Conservation (phyloP, 2,888 invertebrate species). For the Lampropteryx suffumata region DNA sequence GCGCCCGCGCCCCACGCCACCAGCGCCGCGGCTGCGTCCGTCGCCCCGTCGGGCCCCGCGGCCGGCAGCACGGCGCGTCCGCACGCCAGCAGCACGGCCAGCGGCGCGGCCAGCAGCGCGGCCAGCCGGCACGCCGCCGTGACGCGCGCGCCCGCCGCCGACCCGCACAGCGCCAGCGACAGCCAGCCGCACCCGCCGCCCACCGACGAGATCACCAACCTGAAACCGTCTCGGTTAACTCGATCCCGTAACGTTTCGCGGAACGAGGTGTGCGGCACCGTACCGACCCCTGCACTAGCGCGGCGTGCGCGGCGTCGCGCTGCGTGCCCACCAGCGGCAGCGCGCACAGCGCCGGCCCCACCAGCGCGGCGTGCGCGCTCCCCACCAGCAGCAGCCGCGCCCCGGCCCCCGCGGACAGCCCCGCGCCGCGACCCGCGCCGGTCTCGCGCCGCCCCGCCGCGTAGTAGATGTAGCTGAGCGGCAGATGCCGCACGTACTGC, state of each 20-base stretch:
- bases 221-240: too few relatives aligned
- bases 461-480: slow-evolving; percentile 55
- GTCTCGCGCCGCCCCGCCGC: slow-evolving; percentile 35
- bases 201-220: slow-evolving; percentile 55
- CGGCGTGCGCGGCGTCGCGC: slow-evolving; percentile 5
- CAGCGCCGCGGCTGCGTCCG: background rate
- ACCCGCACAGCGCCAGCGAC: slow-evolving; percentile 52
- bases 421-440: slow-evolving; percentile 6
- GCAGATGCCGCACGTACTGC: slow-evolving; percentile 46
- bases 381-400: slow-evolving; percentile 29
- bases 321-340: slow-evolving; percentile 14
- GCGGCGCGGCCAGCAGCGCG: slow-evolving; percentile 52
- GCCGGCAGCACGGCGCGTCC: slow-evolving; percentile 39
- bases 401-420: slow-evolving; percentile 8
- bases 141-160: slow-evolving; percentile 34
- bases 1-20: slow-evolving; percentile 9
- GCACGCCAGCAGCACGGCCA: slow-evolving; percentile 56
- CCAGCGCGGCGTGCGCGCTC: slow-evolving; percentile 41
- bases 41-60: slow-evolving; percentile 41
- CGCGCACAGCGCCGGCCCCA: slow-evolving; percentile 44
- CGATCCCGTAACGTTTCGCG: background rate
- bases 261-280: background rate
- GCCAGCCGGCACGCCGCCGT: slow-evolving; percentile 44
- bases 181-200: slow-evolving; percentile 66
- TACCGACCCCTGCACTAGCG: slow-evolving; percentile 29